Evolutionary conservation across 2,888 invertebrate species (phyloP), one percentile per base, ranked within the genome.

Genomic region (Gymnosoma rotundatum): DNA sequence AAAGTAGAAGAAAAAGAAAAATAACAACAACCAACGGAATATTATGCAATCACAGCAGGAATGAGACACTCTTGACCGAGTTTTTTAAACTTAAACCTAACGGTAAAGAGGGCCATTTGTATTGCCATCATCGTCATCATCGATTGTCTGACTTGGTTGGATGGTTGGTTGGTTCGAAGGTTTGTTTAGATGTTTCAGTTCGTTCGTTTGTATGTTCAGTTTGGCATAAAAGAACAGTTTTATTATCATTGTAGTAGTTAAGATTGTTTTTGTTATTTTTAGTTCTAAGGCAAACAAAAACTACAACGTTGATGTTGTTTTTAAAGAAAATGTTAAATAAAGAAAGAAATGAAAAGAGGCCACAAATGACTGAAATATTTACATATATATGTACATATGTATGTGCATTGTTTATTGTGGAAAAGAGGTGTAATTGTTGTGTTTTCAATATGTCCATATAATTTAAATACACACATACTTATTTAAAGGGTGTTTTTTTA

Each of bases 21-120:
- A 36, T 16, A 64, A 74, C 42, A 66, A 67, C 70, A 20, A 64
- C 36, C 81, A 90, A 90, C 90, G 90, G 91, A 88, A 89, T 87
- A 89, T 91, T 89, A 90, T 91, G 89, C 88, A 90, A 90, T 89
- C 89, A 88, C 89, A 89, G 89, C 90, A 90, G 90, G 89, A 89
- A 89, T 90, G 89, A 90, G 91, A 89, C 90, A 90, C 90, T 90
- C 90, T 90, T 90, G 90, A 90, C 90, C 90, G 91, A 90, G 89
- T 90, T 90, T 91, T 72, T 78, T 89, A 89, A 88, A 87, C 89
- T 88, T 86, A 88, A 89, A 89, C 87, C 86, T 88, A 90, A 90
- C 90, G 89, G 89, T 90, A 69, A 69, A 69, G 69, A 76, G 81
- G 66, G 76, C 79, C 73, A 79, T 76, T 64, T 66, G 54, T 73